Evolutionary conservation across 1,140 invertebrate species (phyloP), one percentile per base, ranked within the genome.

Genomic region (Penaeus indicus): DNA sequence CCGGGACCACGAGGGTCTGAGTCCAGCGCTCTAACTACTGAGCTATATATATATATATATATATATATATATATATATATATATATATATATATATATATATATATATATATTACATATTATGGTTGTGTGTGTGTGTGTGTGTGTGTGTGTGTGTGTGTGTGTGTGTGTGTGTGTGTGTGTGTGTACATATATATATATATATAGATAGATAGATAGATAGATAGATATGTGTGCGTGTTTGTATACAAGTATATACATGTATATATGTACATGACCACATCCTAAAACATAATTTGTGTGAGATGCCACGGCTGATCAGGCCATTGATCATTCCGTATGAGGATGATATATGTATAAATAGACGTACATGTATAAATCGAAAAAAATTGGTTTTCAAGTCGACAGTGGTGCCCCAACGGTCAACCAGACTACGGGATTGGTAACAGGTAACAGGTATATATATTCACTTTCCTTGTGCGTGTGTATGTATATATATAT

Each of bases 401-500:
- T n/a, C n/a, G n/a, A n/a, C n/a, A n/a, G n/a, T n/a, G n/a, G n/a
- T n/a, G n/a, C n/a, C n/a, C n/a, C n/a, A n/a, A n/a, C n/a, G n/a
- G n/a, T n/a, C n/a, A n/a, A n/a, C n/a, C n/a, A n/a, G n/a, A n/a
- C n/a, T n/a, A n/a, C n/a, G n/a, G n/a, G n/a, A n/a, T n/a, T n/a
- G n/a, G n/a, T n/a, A n/a, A n/a, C n/a, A n/a, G n/a, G n/a, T n/a
- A n/a, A n/a, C n/a, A n/a, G n/a, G 69, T 75, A n/a, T 75, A 32
- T 75, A 32, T 75, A 32, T 75, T 13, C 38, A 32, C 38, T 22
- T 75, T 13, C 38, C 13, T 16, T 69, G 22, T n/a, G 27, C 27
- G 67, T 22, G 27, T 22, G 27, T n/a, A 7, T 93, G 93, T 95
- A 62, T 38, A n/a, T 38, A 11, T 18, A 3, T 38, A n/a, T 38